These are phyloP conservation scores for Trachymyrmex septentrionalis DNA, from an alignment of 1,140 invertebrate genomes.

Conservation along the genomic window DNA sequence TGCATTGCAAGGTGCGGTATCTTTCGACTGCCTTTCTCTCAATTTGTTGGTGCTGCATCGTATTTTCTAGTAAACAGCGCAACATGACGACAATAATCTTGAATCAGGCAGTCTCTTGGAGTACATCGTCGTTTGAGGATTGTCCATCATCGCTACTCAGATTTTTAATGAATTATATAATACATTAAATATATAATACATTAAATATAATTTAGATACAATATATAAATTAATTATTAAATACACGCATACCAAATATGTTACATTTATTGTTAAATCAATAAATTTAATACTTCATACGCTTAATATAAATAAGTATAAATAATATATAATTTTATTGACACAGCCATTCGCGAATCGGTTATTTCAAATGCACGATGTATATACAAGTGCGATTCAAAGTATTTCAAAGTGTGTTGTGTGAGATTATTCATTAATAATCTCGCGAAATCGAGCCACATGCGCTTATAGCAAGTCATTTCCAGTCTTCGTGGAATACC, in stretches of 20 bases:
- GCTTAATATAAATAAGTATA: not conserved
- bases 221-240: not conserved
- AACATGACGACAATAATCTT: not conserved
- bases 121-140: not conserved
- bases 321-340: not conserved
- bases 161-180: conserved; percentile 14
- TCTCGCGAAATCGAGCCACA: conserved; percentile 22
- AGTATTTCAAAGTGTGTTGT: not conserved
- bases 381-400: not conserved
- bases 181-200: not conserved
- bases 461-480: conserved; percentile 64
- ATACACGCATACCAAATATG: too few species aligned
- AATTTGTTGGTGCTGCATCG: conserved; percentile 26
- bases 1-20: conserved; percentile 22
- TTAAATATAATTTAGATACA: not conserved
- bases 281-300: not conserved
- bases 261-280: not conserved
- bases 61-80: conserved; percentile 21
- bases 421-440: conserved; percentile 42
- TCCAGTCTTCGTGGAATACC: conserved; percentile 73
- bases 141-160: not conserved
- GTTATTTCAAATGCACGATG: not conserved
- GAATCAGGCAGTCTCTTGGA: too few species aligned
- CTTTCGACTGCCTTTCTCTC: conserved; percentile 38
- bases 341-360: not conserved